These are phyloP conservation scores for Drosophila leonis DNA, from an alignment of 2,888 invertebrate species.

Conservation along the genomic window DNA sequence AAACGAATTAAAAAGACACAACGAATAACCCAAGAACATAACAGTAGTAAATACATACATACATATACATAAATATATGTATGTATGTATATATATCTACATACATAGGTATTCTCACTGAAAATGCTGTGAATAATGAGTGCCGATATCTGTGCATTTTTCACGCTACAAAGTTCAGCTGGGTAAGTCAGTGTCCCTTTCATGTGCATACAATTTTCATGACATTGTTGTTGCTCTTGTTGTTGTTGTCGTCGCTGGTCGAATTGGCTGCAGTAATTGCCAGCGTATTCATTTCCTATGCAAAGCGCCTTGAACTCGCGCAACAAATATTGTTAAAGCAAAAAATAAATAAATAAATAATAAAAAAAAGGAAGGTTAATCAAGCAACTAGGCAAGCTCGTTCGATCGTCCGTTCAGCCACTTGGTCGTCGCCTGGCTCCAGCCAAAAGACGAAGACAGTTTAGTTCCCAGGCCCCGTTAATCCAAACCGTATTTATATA, in stretches of 20 bases:
- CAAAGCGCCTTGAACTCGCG: slow-evolving; percentile 41
- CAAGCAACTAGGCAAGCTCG: slow-evolving; percentile 55
- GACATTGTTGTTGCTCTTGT: background rate
- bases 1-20: slow-evolving; percentile 24
- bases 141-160: slow-evolving; percentile 10
- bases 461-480: slow-evolving; percentile 54
- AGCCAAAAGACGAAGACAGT: slow-evolving; percentile 48
- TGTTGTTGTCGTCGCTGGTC: slow-evolving; percentile 7
- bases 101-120: background rate
- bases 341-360: slow-evolving; percentile 4
- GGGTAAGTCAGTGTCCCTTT: slow-evolving; percentile 19
- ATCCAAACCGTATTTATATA: slow-evolving; percentile 15
- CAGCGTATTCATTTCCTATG: slow-evolving; percentile 29
- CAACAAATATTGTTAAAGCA: slow-evolving; percentile 12
- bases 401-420: slow-evolving; percentile 16
- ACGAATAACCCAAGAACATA: slow-evolving; percentile 12
- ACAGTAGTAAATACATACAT: background rate
- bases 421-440: slow-evolving; percentile 23
- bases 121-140: slow-evolving; percentile 7
- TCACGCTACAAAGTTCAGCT: slow-evolving; percentile 8
- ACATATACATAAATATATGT: background rate
- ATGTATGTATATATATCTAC: background rate
- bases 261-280: slow-evolving; percentile 27
- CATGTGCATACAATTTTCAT: slow-evolving; percentile 15
- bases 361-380: slow-evolving; percentile 59